Percentiles rank a stretch among this genome's conserved stretches.
phyloP scores from a whole-genome alignment of 92 coral and sea anemone species.

The Pocillopora meandrina region DNA sequence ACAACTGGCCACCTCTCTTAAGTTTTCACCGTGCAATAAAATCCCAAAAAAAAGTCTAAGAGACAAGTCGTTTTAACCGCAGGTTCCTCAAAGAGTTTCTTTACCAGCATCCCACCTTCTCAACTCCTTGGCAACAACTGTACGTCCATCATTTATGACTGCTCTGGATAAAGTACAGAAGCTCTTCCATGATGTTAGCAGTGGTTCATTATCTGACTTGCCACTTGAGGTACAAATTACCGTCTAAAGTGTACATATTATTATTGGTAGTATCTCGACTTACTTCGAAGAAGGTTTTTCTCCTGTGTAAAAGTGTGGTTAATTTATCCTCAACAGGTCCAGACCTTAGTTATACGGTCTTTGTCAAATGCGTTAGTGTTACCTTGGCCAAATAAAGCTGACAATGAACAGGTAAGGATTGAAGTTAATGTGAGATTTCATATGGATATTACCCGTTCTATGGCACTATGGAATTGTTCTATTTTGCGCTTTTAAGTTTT shows the following conservation, averaged over 20 bases:
- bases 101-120: constrained; percentile 96
- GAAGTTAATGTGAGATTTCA: neutral
- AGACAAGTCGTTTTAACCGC: neutral
- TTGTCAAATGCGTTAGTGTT: constrained; percentile 92
- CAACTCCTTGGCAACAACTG: constrained; percentile 86
- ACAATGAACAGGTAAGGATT: constrained; percentile 79
- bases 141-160: constrained; percentile 92
- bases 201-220: constrained; percentile 73
- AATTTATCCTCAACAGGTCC: constrained; percentile 57
- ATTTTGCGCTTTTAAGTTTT: neutral
- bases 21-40: neutral
- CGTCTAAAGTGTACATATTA: neutral
- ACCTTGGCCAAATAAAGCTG: constrained; percentile 91
- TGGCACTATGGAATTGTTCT: no score
- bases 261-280: neutral
- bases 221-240: constrained; percentile 74
- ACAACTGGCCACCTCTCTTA: neutral
- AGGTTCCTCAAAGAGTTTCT: constrained; percentile 92
- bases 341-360: constrained; percentile 85
- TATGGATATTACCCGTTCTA: neutral
- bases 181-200: constrained; percentile 82
- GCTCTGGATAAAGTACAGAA: constrained; percentile 90
- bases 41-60: neutral
- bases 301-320: neutral
- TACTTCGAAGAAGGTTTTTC: neutral